These are phyloP conservation scores for Pomacea canaliculata DNA, from an alignment of 2,888 invertebrate genomes.

Conservation along the genomic window DNA sequence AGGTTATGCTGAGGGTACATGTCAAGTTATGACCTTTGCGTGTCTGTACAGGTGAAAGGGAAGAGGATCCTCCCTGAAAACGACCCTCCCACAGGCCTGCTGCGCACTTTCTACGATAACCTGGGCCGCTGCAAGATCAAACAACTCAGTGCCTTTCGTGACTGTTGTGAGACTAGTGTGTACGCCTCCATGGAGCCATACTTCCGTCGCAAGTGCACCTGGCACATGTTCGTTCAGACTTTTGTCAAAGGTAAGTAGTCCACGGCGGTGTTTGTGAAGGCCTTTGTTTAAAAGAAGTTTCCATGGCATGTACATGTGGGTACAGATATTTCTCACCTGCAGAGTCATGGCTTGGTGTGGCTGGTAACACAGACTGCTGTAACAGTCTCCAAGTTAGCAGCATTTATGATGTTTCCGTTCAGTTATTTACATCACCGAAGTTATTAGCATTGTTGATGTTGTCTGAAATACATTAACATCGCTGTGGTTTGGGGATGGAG, in stretches of 20 bases:
- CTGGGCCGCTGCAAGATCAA: constrained; percentile 62
- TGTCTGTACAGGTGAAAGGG: constrained; percentile 42
- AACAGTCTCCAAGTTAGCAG: no score
- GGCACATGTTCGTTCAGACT: constrained; percentile 51
- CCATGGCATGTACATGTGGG: background rate
- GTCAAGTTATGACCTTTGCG: no score
- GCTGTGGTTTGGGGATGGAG: no score
- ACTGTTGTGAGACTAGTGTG: constrained; percentile 61
- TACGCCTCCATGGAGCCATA: constrained; percentile 51
- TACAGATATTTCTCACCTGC: background rate
- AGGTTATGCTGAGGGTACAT: no score
- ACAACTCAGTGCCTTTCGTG: constrained; percentile 59
- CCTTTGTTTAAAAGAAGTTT: background rate
- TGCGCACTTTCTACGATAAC: constrained; percentile 60
- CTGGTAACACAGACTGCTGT: no score
- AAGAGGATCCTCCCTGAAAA: constrained; percentile 61
- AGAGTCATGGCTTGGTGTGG: no score
- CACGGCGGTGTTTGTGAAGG: no score
- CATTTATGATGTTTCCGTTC: no score
- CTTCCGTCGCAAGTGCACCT: constrained; percentile 49
- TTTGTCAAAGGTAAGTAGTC: background rate
- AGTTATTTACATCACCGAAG: no score
- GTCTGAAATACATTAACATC: no score
- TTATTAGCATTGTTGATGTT: no score
- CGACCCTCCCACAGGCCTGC: constrained; percentile 59